Evolutionary conservation across 1,140 invertebrate genomes (phyloP), one percentile per base, ranked within the genome.

Genomic region (Cyclargus thomasi): DNA sequence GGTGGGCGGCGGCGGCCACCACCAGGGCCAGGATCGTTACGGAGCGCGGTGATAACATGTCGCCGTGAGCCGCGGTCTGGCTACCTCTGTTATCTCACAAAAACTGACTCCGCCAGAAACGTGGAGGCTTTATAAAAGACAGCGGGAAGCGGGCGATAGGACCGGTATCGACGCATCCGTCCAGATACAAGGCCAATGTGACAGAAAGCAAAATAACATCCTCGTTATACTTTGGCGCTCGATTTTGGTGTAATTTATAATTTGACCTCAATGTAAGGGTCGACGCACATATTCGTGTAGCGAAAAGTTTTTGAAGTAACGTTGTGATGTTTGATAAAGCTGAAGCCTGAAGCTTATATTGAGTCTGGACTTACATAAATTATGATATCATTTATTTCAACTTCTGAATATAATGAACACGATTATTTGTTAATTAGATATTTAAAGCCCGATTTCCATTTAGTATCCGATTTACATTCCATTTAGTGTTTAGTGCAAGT

Each of bases 31-130:
- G 14, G 35, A 36, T 7, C 53, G 57, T 57, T 18, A 67, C 22
- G 17, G 57, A n/a, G 16, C 53, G 57, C 29, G 23, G 65, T 16
- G 18, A 67, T 35, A 67, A 67, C 65, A 67, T 67, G 7, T 59
- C 36, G 29, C 18, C 23, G 16, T 10, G 20, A 16, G 18, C 53
- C 55, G 39, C 55, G 20, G 65, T 67, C 29, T 20, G 65, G 36
- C 57, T 23, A 57, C 29, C 18, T 59, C 53, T 22, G 36, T 66
- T 36, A 20, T 57, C 35, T 62, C 23, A 39, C 29, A 20, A 39
- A 66, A 36, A 66, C 65, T 66, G 22, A 62, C 18, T 35, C 7
- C 35, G 10, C 22, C 11, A 21, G 16, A 57, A 36, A n/a, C 29
- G 29, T 14, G 29, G 53, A 35, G 18, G 65, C 55, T 66, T 59